Base-by-base conservation (phyloP, 2,888 invertebrate species). In the Taphrorychus bicolor region DNA sequence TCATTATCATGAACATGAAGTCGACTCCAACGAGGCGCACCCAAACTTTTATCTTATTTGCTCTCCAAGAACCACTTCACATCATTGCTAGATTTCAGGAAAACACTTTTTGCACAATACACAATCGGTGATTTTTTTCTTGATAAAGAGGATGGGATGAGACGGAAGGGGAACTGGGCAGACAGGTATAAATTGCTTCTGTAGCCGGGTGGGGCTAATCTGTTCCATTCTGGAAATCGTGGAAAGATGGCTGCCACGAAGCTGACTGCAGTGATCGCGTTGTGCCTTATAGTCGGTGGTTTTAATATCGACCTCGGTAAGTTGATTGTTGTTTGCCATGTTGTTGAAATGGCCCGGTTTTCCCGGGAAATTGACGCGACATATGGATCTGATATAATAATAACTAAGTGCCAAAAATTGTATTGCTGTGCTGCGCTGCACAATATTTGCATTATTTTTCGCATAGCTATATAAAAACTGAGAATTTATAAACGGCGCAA, bases 311-410 rank as follows among this genome's bases (percentile, higher is more conserved):
- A 52, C 21, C 9, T 14, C 9, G 52, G 52, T 52, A 19, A 52
- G 52, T 52, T 18, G 21, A 52, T 52, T 48, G 19, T 48, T 48
- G 16, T 48, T 48, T 32, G 32, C 3, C 32, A 9, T 32, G 32
- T 11, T 1, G 7, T 32, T 3, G 32, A 32, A 32, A 32, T 32
- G 9, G 2, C n/a, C 7, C 48, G 16, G 14, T 48, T 48, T 32
- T 32, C 32, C 32, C 32, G 32, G 3, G 32, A 32, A 9, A 32
- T 32, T 32, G 32, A 32, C 32, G 3, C 32, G 32, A 32, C 32
- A 32, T 32, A 32, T 32, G 32, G 32, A 11, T 11, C 32, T 3
- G 32, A 32, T 32, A 9, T 7, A 11, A 11, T 7, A 32, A 3
- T 32, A 32, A n/a, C n/a, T n/a, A n/a, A n/a, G 7, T 32, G 32